These are phyloP conservation scores for Hirtodrosophila confusa DNA, from an alignment of 2,888 invertebrate species.

Conservation along the genomic window DNA sequence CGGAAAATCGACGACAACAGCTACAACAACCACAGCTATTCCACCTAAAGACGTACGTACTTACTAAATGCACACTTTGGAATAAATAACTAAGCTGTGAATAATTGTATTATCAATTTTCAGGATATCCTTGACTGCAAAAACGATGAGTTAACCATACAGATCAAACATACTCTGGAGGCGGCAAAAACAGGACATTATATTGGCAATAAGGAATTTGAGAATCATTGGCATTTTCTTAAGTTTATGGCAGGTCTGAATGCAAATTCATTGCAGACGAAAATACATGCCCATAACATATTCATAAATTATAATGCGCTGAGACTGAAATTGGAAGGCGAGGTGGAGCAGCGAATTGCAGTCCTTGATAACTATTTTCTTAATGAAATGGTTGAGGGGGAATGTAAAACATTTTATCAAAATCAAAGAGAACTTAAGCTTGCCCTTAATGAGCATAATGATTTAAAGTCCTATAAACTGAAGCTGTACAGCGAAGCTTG, in stretches of 20 bases:
- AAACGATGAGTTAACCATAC: slow-evolving; percentile 4
- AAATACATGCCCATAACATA: slow-evolving; percentile 5
- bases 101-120: not conserved
- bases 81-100: too few species aligned
- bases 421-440: slow-evolving; percentile 13
- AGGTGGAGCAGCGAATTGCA: slow-evolving; percentile 15
- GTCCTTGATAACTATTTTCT: slow-evolving; percentile 20
- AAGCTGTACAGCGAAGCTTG: slow-evolving; percentile 3
- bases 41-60: not conserved
- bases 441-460: slow-evolving; percentile 4
- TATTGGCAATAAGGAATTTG: slow-evolving; percentile 33
- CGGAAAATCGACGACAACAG: not conserved
- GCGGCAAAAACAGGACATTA: slow-evolving; percentile 15
- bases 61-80: too few species aligned
- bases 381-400: not conserved
- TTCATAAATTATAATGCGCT: slow-evolving; percentile 25
- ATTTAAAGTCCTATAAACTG: slow-evolving; percentile 10
- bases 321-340: slow-evolving; percentile 29
- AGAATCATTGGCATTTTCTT: slow-evolving; percentile 1
- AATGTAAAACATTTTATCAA: slow-evolving; percentile 19
- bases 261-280: not conserved
- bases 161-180: slow-evolving; percentile 10
- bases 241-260: not conserved
- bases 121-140: not conserved
- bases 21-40: not conserved